Percentiles rank a stretch among this genome's conserved stretches.
Conservation (phyloP, 2,888 invertebrate species). For the Aethes cnicana region DNA sequence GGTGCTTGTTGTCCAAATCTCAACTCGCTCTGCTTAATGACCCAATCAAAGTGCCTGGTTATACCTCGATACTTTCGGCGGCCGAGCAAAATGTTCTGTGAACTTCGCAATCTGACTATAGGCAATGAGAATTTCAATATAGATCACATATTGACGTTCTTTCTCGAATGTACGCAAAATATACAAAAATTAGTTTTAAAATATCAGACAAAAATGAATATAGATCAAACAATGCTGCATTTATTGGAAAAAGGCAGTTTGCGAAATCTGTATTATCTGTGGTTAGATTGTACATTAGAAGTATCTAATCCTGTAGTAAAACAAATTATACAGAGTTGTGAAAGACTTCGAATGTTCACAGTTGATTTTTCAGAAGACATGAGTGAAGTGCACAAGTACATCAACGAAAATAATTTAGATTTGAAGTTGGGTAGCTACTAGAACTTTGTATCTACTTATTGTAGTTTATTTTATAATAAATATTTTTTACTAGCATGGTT, state of each 20-base stretch:
- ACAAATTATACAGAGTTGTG: constrained; percentile 63
- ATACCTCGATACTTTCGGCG: constrained; percentile 61
- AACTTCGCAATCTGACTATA: constrained; percentile 63
- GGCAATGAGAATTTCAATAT: constrained; percentile 72
- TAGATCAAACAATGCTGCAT: constrained; percentile 59
- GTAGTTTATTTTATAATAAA: constrained; percentile 40
- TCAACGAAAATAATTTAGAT: constrained; percentile 70
- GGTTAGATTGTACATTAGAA: constrained; percentile 75
- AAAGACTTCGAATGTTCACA: constrained; percentile 62
- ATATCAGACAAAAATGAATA: constrained; percentile 67
- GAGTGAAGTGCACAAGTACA: constrained; percentile 61
- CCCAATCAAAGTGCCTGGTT: constrained; percentile 64
- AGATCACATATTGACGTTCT: constrained; percentile 62
- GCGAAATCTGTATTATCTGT: constrained; percentile 58
- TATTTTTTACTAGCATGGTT: constrained; percentile 40
- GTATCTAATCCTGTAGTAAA: constrained; percentile 65
- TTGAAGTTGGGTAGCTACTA: constrained; percentile 72
- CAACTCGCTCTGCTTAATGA: constrained; percentile 65
- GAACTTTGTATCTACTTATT: constrained; percentile 35
- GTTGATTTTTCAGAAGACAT: constrained; percentile 63
- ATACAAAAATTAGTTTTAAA: constrained; percentile 67
- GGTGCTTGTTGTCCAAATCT: constrained; percentile 71
- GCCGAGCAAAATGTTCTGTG: constrained; percentile 59
- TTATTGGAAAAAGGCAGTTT: constrained; percentile 64
- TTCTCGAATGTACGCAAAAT: constrained; percentile 63